Evolutionary conservation across 2,797 vertebrate genomes (phyloP).

Genomic region (Premnoplex brunnescens): DNA sequence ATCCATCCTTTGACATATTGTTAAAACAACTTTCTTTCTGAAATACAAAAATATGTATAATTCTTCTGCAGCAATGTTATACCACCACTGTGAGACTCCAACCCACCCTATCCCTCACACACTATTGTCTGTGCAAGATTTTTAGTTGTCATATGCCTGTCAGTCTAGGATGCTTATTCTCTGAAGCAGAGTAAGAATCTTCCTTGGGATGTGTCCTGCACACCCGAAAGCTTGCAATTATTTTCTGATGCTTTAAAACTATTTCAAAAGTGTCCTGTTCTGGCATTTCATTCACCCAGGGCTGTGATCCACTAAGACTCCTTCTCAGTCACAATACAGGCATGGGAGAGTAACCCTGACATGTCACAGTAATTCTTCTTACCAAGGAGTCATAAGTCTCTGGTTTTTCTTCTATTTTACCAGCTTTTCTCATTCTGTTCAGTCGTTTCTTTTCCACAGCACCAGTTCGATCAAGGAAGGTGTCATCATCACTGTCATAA

Average conservation of each 20-base stretch:
- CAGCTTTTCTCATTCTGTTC: slow-evolving; percentile 94
- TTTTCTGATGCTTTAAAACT: not conserved
- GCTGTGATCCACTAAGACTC: not conserved
- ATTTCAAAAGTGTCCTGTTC: not conserved
- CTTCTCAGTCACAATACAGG: not conserved
- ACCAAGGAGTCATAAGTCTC: slow-evolving; percentile 93
- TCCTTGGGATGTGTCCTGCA: not conserved
- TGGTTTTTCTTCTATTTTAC: slow-evolving; percentile 90
- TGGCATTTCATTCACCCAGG: not conserved
- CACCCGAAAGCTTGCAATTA: not conserved
- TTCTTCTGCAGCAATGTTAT: not conserved
- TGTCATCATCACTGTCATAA: slow-evolving; percentile 97
- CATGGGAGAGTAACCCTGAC: not conserved
- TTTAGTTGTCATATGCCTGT: not conserved
- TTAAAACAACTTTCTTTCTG: not conserved
- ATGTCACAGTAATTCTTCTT: slow-evolving; percentile 16
- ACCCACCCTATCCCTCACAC: not conserved
- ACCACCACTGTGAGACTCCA: not conserved
- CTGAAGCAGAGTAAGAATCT: not conserved
- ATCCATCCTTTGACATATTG: not conserved
- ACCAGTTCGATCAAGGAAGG: slow-evolving; percentile 94
- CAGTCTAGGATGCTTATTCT: not conserved
- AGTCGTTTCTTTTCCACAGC: slow-evolving; percentile 92
- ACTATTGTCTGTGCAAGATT: not conserved
- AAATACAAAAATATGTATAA: accelerated